Percentiles rank a stretch among this genome's conserved stretches.
Evolutionary conservation across 2,888 invertebrate genomes (phyloP).

Genomic region (Oscheius sp.): DNA sequence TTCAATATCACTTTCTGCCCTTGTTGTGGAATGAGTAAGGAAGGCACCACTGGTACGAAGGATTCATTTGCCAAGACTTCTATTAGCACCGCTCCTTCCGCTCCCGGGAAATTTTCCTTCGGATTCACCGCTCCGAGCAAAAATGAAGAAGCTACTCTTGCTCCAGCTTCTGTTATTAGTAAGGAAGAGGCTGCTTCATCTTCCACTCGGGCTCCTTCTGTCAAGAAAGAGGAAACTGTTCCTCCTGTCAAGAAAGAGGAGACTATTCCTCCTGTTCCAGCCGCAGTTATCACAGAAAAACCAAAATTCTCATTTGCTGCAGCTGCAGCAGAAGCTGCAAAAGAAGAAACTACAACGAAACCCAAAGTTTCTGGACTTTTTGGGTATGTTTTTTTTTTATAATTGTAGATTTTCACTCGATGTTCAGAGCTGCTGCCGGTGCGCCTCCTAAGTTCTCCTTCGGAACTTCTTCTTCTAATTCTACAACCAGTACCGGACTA

Average conservation of each 20-base stretch:
- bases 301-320: slow-evolving; percentile 42
- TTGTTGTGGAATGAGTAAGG: slow-evolving; percentile 49
- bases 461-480: slow-evolving; percentile 12
- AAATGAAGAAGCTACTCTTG: neutral
- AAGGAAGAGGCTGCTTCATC: slow-evolving; percentile 24
- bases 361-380: slow-evolving; percentile 9
- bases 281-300: slow-evolving; percentile 38
- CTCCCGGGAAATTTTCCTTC: neutral
- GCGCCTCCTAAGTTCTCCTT: slow-evolving; percentile 36
- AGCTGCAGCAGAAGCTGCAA: slow-evolving; percentile 38
- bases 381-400: slow-evolving; percentile 8
- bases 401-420: slow-evolving; percentile 11
- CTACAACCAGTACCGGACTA: neutral
- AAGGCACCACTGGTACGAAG: slow-evolving; percentile 37
- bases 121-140: neutral
- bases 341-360: slow-evolving; percentile 24
- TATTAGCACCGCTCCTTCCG: neutral
- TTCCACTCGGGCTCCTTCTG: slow-evolving; percentile 25
- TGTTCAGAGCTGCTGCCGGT: slow-evolving; percentile 16
- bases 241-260: too few species aligned
- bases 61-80: slow-evolving; percentile 38
- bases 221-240: too few species aligned
- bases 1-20: slow-evolving; percentile 34
- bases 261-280: too few species aligned
- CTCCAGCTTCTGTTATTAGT: slow-evolving; percentile 2